These are phyloP conservation scores for Prinia subflava DNA, from an alignment of 2,113 vertebrate genomes.

Conservation along the genomic window DNA sequence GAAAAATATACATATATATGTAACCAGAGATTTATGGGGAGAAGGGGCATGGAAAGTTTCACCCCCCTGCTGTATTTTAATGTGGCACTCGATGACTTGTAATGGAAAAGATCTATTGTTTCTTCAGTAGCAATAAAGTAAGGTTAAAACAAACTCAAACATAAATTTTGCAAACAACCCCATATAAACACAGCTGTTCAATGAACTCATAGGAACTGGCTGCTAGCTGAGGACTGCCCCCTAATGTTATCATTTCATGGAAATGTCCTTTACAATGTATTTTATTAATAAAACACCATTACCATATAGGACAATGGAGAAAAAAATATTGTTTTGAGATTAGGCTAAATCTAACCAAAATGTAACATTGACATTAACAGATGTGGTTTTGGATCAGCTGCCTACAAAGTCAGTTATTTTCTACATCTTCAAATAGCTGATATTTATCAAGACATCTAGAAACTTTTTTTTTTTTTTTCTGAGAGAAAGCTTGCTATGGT, in stretches of 20 bases:
- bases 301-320: not conserved
- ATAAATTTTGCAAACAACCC: conserved; percentile 49
- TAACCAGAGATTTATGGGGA: not conserved
- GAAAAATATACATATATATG: not conserved
- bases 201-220: not conserved
- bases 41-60: not conserved
- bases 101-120: conserved; percentile 49
- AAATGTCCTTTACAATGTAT: not conserved
- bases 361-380: not conserved
- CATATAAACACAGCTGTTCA: conserved; percentile 58
- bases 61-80: conserved; percentile 9
- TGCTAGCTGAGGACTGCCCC: conserved; percentile 44
- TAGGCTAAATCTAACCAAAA: not conserved
- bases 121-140: conserved; percentile 40
- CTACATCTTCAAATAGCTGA: not conserved
- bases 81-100: not conserved
- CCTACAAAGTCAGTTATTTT: not conserved
- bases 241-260: conserved; percentile 8
- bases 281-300: not conserved
- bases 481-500: not conserved
- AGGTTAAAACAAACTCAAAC: conserved; percentile 51
- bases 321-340: not conserved
- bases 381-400: not conserved
- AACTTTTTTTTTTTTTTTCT: not conserved
- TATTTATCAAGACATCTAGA: not conserved